Evolutionary conservation across 1,140 invertebrate genomes (phyloP), one percentile per base, ranked within the genome.

Genomic region (Subanguina moxae): DNA sequence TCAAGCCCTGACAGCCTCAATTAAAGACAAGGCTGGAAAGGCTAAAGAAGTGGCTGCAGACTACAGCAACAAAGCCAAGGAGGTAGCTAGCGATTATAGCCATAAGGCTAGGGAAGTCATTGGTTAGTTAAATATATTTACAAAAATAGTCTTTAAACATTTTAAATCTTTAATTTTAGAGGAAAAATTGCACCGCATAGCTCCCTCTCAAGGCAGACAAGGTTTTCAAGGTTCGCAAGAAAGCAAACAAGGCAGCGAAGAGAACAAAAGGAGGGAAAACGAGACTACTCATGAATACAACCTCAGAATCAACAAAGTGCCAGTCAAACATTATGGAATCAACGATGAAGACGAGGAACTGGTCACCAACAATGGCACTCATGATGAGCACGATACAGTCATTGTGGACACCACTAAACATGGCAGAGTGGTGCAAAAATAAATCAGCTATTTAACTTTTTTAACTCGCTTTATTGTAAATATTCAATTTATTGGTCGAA

Each of bases 41-140:
- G 48, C 23, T 8, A 52, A 52, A 15, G 48, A 52, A 3, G 48
- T 25, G 3, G 48, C 48, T 25, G 48, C 32, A 5, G 32, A 38
- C 32, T 38, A 38, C 32, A 38, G 32, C 32, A 38, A 25, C 48
- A 52, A 25, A 52, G 48, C 48, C 48, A 52, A 25, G 48, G 48
- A 52, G 15, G 23, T 21, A 25, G 48, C 23, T 19, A 52, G n/a
- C n/a, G 48, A 52, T 19, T 21, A 21, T 8, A 25, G 48, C n/a
- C 48, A 52, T 8, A 52, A 25, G 23, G 48, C 48, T 52, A 52
- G 23, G 48, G 48, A 52, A 52, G 48, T 52, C 48, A 52, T 52
- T 15, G 48, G 48, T 52, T 21, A 52, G 48, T 25, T 21, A 7
- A 5, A 3, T 52, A n/a, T n/a, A 7, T 8, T 7, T 52, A 21